These are phyloP conservation scores for Drosophila fuyamai DNA, from an alignment of 1,140 invertebrate genomes.

Conservation along the genomic window DNA sequence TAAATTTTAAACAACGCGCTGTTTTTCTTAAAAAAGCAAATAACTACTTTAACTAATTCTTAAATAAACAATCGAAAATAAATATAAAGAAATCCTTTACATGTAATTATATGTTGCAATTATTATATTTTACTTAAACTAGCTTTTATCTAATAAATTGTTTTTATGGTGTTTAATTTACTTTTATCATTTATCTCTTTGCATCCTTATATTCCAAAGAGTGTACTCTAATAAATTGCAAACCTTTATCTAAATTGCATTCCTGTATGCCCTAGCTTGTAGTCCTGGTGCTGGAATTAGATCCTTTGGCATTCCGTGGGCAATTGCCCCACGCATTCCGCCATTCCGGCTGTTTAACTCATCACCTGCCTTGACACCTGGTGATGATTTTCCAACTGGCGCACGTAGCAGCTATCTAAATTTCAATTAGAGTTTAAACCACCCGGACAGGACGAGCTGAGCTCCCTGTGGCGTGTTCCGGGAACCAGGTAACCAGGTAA, in stretches of 20 bases:
- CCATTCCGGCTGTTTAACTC: conserved; percentile 17
- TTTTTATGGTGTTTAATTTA: too few relatives aligned
- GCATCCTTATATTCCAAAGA: too few relatives aligned
- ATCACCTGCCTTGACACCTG: conserved; percentile 40
- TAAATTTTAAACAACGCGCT: too few relatives aligned
- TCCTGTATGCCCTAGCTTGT: too few relatives aligned
- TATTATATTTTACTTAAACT: too few relatives aligned
- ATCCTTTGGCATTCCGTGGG: conserved; percentile 15
- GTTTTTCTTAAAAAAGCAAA: too few relatives aligned
- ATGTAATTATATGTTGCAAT: too few relatives aligned
- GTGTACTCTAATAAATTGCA: not conserved
- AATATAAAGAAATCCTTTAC: too few relatives aligned
- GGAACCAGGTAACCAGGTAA: conserved; percentile 1
- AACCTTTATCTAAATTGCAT: not conserved
- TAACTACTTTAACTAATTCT: too few relatives aligned
- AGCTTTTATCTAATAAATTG: too few relatives aligned
- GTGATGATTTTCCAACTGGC: conserved; percentile 15
- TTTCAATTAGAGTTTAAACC: conserved; percentile 66
- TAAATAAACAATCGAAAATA: too few relatives aligned
- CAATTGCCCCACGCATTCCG: conserved; percentile 16
- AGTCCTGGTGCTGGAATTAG: conserved; percentile 8
- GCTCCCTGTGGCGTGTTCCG: conserved; percentile 25
- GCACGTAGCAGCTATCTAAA: conserved; percentile 67
- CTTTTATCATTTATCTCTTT: too few relatives aligned
- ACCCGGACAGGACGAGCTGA: conserved; percentile 4